Evolutionary conservation across 1,140 invertebrate species (phyloP).

Genomic region (Cyphomyrmex costatus): DNA sequence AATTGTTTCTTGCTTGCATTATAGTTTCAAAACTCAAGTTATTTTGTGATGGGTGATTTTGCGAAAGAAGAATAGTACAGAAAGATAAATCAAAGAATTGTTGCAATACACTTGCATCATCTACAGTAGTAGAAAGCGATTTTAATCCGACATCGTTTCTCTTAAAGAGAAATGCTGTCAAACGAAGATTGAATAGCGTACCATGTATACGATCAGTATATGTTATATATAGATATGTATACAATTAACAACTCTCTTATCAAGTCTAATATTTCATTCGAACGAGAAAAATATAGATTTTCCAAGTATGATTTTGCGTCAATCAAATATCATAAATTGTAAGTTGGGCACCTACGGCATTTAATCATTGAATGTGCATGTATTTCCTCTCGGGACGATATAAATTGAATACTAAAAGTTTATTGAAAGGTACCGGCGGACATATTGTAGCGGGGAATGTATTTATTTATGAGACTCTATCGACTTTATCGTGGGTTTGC

Average conservation of each 20-base stretch:
- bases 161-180: constrained; percentile 8
- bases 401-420: constrained; percentile 13
- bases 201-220: not conserved
- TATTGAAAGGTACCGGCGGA: constrained; percentile 3
- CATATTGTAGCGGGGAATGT: not conserved
- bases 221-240: no score
- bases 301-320: constrained; percentile 4
- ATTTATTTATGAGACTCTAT: constrained; percentile 46
- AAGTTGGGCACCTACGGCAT: constrained; percentile 13
- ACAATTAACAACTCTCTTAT: constrained; percentile 10
- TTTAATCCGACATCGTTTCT: constrained; percentile 26
- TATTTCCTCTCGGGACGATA: not conserved
- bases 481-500: not conserved
- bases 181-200: not conserved
- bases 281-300: constrained; percentile 45
- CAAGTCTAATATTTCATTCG: constrained; percentile 15
- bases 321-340: constrained; percentile 22
- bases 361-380: constrained; percentile 10
- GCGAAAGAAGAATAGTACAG: not conserved
- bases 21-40: not conserved
- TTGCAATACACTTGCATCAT: not conserved
- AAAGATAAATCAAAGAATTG: not conserved
- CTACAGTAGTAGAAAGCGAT: constrained; percentile 22
- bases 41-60: not conserved
- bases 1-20: not conserved